Base-by-base conservation (phyloP, 2,797 vertebrate genomes). In the Echiichthys vipera region DNA sequence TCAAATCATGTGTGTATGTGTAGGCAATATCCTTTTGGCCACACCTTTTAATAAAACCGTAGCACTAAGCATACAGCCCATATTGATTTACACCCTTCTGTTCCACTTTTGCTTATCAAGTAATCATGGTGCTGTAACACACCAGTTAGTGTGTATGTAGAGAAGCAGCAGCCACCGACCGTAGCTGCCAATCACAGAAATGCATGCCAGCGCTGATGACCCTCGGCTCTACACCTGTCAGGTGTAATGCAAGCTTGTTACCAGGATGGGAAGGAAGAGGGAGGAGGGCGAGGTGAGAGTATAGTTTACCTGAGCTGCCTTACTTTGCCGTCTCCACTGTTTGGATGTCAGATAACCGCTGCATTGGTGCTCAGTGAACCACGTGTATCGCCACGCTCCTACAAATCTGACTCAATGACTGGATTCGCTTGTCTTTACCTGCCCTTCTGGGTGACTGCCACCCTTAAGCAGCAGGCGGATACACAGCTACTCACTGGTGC, bases 171-270 rank as follows among this genome's bases (percentile, higher is more conserved):
- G 39, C 40, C 11, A 42, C 51, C 37, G 24, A 30, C 5, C 15
- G 2, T 36, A 32, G 17, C 57, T 65, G 71, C 55, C 39, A 72
- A 20, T 14, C 47, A 30, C 14, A 65, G 68, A 36, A 15, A 32
- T 15, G 34, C 53, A 7, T 56, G 53, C 53, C 71, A 66, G 74
- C 46, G 55, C 20, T 22, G 50, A 27, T 0, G 2, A 12, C 53
- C 17, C 49, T 50, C 71, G 1, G 65, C n/a, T 43, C 58, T 70
- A 81, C 83, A 87, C 87, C 88, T 91, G 82, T 80, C 80, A 47
- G 59, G 2, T 65, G 65, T 73, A 65, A 78, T 22, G 13, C 49
- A 61, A 77, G 62, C 71, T 36, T 6, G 13, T 63, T 51, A 64
- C 25, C 56, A 57, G 49, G 61, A 37, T 34, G 13, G 20, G 32